Evolutionary conservation across 2,797 vertebrate genomes (phyloP).

Genomic region (Falco columbarius): DNA sequence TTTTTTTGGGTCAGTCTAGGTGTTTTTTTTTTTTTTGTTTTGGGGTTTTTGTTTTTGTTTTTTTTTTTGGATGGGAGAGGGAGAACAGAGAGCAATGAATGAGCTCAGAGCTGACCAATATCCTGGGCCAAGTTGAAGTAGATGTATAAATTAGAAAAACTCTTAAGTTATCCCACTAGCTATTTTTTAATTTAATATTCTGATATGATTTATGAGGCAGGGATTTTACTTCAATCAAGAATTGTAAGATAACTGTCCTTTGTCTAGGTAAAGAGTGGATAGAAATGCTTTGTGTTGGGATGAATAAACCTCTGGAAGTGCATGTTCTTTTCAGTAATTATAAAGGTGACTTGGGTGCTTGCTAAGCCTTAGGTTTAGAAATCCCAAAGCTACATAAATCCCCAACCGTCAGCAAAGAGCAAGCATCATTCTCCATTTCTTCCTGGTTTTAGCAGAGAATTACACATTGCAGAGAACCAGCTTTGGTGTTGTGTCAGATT

Average conservation of each 20-base stretch:
- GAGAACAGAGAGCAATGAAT: not conserved
- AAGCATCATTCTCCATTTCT: not conserved
- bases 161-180: not conserved
- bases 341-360: not conserved
- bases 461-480: not conserved
- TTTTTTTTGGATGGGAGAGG: not conserved
- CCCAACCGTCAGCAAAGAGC: not conserved
- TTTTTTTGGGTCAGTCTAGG: accelerated
- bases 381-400: not conserved
- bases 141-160: not conserved
- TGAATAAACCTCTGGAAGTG: not conserved
- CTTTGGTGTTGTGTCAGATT: not conserved
- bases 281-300: not conserved
- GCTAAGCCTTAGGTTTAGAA: not conserved
- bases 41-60: too few relatives aligned
- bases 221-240: not conserved
- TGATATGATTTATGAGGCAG: not conserved
- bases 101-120: not conserved
- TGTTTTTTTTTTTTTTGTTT: not conserved
- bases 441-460: not conserved
- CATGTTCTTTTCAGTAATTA: not conserved
- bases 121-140: not conserved
- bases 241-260: not conserved
- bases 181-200: not conserved
- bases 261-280: not conserved